Evolutionary conservation across 2,888 invertebrate species (phyloP), one percentile per base, ranked within the genome.

Genomic region (Mesopsocus fuscifrons): DNA sequence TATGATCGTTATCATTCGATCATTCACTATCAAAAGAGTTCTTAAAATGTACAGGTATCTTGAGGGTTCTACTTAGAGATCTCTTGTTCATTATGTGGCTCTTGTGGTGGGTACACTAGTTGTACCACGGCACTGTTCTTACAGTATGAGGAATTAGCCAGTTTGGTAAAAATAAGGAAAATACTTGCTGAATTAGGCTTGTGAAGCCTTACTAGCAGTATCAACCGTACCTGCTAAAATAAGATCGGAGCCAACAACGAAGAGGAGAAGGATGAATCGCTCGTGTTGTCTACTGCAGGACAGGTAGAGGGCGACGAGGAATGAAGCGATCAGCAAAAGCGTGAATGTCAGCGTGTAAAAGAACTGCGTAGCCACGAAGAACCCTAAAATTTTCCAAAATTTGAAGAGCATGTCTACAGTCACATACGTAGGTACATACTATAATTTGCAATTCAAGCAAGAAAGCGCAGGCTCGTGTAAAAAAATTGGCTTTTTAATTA

Each of bases 301-400:
- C 49, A 80, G 62, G 54, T 82, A 85, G 38, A 79, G 59, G 53
- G 74, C 67, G 3, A 84, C 76, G 47, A 91, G 61, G 40, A 84
- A 74, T 44, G 78, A 65, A 8, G 80, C 77, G 9, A 83, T 65
- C 31, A 94, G 59, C 44, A 87, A 71, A 52, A 87, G 66, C 9
- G 89, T 82, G 60, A 94, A 69, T 46, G 84, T 77, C 33, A 94
- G 64, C 0, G 94, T 91, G 57, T 87, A 89, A 66, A 94, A 88
- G 50, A 92, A 81, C 59, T 95, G 94, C 1, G 91, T 89, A 0
- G 85, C 80, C 44, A 92, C 78, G 55, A 92, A 92, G 65, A 94
- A 95, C 11, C 82, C 71, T 72, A 58, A 34, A 58, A 55, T n/a
- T n/a, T n/a, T n/a, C n/a, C n/a, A n/a, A n/a, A n/a, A n/a, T n/a